These are phyloP conservation scores for Orbicella faveolata DNA, from an alignment of 64 coral and sea anemone species.

Conservation along the genomic window DNA sequence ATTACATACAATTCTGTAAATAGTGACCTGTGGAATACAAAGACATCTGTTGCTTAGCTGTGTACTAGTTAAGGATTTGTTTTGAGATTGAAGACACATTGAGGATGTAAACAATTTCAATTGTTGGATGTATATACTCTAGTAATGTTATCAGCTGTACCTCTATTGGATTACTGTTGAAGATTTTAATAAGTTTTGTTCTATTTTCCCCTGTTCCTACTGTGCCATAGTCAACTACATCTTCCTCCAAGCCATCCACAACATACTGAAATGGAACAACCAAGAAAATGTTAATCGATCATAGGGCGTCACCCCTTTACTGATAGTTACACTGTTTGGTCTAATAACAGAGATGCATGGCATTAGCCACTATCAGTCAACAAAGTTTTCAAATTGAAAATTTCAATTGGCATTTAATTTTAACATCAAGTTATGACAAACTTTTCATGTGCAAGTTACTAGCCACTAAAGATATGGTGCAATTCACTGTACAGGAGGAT, in stretches of 20 bases:
- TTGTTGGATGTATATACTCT: background rate
- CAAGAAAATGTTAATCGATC: background rate
- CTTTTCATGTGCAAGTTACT: no score
- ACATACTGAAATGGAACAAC: constrained; percentile 63
- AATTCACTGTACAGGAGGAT: no score
- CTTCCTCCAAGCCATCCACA: constrained; percentile 76
- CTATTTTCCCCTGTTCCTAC: constrained; percentile 83
- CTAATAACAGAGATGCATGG: no score
- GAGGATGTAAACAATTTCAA: no score
- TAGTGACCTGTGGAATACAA: constrained; percentile 66
- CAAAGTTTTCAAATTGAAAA: no score
- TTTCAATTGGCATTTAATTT: no score
- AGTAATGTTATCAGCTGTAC: constrained; percentile 11
- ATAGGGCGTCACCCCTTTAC: no score
- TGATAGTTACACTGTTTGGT: no score
- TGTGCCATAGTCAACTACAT: constrained; percentile 90
- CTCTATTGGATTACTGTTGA: constrained; percentile 90
- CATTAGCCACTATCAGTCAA: no score
- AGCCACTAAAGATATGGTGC: no score
- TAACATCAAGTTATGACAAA: no score
- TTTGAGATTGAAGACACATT: background rate
- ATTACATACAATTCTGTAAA: constrained; percentile 80
- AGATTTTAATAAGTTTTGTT: constrained; percentile 78
- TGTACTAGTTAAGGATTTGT: background rate
- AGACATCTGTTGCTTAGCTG: background rate